Evolutionary conservation across 2,888 invertebrate genomes (phyloP), one percentile per base, ranked within the genome.

Genomic region (Pharmacophagus antenor): DNA sequence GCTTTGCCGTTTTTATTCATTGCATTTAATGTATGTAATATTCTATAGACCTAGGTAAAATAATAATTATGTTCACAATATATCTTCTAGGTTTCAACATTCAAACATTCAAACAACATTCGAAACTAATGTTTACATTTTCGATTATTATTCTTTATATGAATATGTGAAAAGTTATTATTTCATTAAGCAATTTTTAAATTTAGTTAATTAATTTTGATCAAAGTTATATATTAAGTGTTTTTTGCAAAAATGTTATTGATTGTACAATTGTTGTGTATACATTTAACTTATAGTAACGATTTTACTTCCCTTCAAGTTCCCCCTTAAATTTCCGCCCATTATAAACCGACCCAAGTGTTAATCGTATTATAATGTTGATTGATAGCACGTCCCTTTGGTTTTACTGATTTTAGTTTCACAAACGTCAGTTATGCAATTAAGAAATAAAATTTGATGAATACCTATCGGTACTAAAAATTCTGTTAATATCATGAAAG

Each of bases 301-400:
- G 72, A 67, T 70, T 76, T 76, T 70, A 71, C 70, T 73, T 72
- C 71, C 74, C 67, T 74, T 67, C 72, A 72, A 73, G 65, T 65
- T 66, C 67, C 74, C 48, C 65, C 65, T 77, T 79, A 83, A 81
- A 83, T 84, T 80, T 80, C 81, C 82, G 78, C 78, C 70, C 71
- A 75, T 80, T 80, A 78, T 68, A 76, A 72, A 71, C 67, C 65
- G 66, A 65, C 66, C 64, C 71, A 70, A 65, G 68, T 76, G 72
- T 77, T 83, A 83, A 85, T 82, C 76, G 79, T 72, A 72, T 76
- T 76, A 80, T 83, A 84, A 85, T 82, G 68, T 82, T 85, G 84
- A 85, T 85, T 79, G 84, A 85, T 85, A 75, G 79, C 77, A 74
- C 65, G 65, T 70, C 71, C 73, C 63, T 72, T 52, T 48, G 53